A percentile compares a stretch with the other conserved stretches of the same genome.
Evolutionary conservation across 2,113 vertebrate genomes (phyloP).

Genomic region (Acrocephalus kingi): DNA sequence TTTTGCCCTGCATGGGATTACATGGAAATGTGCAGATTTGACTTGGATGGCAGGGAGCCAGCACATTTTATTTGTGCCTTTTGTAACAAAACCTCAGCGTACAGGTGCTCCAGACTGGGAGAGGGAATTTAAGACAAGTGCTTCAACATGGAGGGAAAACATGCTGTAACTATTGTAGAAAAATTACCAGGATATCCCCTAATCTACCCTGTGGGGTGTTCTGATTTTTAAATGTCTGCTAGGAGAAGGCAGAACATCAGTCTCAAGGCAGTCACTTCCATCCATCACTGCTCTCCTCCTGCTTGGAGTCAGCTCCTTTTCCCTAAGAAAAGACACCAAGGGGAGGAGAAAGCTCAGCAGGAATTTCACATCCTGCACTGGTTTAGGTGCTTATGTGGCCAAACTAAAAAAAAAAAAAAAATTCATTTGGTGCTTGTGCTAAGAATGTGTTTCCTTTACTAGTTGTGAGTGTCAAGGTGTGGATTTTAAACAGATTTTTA

Average conservation of each 20-base stretch:
- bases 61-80: background rate
- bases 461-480: background rate
- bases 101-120: background rate
- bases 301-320: background rate
- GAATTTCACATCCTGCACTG: background rate
- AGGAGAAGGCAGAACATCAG: background rate
- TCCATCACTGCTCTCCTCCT: background rate
- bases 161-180: background rate
- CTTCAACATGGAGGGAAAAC: background rate
- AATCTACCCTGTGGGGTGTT: background rate
- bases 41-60: background rate
- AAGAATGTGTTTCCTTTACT: background rate
- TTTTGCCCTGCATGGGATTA: background rate
- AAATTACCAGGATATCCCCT: background rate
- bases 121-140: background rate
- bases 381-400: background rate
- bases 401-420: background rate
- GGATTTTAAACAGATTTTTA: background rate
- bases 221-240: background rate
- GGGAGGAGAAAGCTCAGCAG: background rate
- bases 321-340: background rate
- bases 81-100: background rate
- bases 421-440: background rate
- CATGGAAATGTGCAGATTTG: constrained; percentile 1
- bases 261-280: background rate